These are phyloP conservation scores for Premnoplex brunnescens DNA, from an alignment of 2,797 vertebrate genomes.

Conservation along the genomic window DNA sequence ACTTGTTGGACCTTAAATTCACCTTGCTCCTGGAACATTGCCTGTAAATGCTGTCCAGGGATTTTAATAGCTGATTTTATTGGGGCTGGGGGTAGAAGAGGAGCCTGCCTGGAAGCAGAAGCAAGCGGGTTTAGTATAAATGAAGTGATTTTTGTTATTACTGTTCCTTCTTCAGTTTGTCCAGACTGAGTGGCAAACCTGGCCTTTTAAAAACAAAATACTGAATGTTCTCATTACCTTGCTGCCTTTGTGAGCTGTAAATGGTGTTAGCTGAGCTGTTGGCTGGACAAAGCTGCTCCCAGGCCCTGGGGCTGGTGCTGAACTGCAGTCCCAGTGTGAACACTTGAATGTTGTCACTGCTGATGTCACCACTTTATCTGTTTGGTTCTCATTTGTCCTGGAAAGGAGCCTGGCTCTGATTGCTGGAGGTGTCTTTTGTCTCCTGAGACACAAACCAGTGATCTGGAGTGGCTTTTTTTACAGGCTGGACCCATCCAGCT, in stretches of 20 bases:
- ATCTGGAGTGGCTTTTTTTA: background rate
- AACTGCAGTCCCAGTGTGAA: background rate
- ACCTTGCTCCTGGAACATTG: background rate
- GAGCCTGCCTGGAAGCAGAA: background rate
- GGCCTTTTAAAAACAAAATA: background rate
- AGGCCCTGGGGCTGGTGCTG: background rate
- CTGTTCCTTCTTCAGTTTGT: background rate
- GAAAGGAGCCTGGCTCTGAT: background rate
- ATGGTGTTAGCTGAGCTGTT: background rate
- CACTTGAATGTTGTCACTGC: background rate
- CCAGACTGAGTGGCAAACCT: background rate
- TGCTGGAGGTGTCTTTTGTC: slow-evolving; percentile 14
- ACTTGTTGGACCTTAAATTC: background rate
- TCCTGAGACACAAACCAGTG: background rate
- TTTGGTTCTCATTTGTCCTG: background rate
- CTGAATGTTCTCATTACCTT: background rate
- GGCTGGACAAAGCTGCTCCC: background rate
- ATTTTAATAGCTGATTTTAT: background rate
- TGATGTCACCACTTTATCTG: background rate
- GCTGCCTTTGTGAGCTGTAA: background rate
- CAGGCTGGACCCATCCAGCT: background rate
- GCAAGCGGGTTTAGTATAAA: background rate
- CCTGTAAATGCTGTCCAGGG: background rate
- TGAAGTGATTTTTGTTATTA: background rate
- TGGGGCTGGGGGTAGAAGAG: background rate